These are phyloP conservation scores for Chlorodrepanis virens DNA, from an alignment of 2,113 vertebrate genomes.

Conservation along the genomic window DNA sequence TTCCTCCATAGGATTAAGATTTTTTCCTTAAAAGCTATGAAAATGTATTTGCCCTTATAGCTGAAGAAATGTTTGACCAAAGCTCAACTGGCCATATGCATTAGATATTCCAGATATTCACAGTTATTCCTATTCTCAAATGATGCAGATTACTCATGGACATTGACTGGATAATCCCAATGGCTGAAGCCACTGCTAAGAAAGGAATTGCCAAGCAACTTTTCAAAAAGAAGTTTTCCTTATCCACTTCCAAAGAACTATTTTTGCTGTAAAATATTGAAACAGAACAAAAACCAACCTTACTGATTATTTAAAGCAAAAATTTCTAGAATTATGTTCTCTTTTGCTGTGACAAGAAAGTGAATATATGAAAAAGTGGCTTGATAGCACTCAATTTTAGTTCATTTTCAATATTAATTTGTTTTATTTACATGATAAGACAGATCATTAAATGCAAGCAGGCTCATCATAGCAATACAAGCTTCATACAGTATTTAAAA, in stretches of 20 bases:
- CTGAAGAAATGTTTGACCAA: neutral
- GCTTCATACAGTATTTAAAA: neutral
- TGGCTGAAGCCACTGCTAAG: neutral
- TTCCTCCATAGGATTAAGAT: neutral
- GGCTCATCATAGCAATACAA: constrained; percentile 10
- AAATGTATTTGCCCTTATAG: neutral
- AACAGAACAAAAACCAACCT: neutral
- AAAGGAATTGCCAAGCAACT: neutral
- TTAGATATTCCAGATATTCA: neutral
- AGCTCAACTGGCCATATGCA: neutral
- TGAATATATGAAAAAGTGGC: neutral
- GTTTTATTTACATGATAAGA: constrained; percentile 42
- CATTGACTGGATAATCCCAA: rapidly evolving
- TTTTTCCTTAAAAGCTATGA: neutral
- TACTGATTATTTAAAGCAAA: neutral
- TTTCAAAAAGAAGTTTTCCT: neutral
- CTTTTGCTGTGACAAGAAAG: neutral
- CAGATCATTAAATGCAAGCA: constrained; percentile 23
- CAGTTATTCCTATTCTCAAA: neutral
- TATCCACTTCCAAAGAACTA: neutral
- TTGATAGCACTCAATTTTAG: neutral
- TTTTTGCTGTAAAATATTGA: neutral
- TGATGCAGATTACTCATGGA: neutral
- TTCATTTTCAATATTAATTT: constrained; percentile 21
- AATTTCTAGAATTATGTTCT: neutral